A percentile compares a stretch with the other conserved stretches of the same genome.
phyloP scores from a whole-genome alignment of 2,888 invertebrate species.

The Incurvaria masculella region DNA sequence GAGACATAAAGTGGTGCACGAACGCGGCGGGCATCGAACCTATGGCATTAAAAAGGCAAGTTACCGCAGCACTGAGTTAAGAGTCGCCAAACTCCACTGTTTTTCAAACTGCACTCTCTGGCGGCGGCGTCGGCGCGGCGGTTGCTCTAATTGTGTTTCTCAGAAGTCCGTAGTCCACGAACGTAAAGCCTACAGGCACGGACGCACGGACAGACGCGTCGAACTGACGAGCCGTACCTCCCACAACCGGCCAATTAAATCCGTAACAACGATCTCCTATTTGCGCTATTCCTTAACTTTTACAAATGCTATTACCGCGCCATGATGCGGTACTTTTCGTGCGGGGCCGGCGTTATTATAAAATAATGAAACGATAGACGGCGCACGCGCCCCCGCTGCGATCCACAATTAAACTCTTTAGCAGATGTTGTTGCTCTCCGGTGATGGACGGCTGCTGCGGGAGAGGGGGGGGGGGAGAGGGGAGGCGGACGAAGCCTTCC shows the following conservation, averaged over 20 bases:
- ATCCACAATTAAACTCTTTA: conserved; percentile 53
- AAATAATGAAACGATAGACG: conserved; percentile 53
- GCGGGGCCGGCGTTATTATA: conserved; percentile 51
- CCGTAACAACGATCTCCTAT: not conserved
- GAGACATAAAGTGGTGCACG: too few species aligned
- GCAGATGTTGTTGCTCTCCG: conserved; percentile 14
- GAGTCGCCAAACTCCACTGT: too few species aligned
- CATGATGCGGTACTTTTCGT: conserved; percentile 46
- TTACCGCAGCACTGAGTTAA: too few species aligned
- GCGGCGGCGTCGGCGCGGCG: too few species aligned
- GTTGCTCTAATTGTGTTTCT: too few species aligned
- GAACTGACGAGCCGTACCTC: not conserved
- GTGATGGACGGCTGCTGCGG: not conserved
- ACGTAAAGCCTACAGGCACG: too few species aligned
- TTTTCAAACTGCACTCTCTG: too few species aligned
- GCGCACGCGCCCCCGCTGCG: conserved; percentile 36
- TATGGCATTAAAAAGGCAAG: too few species aligned
- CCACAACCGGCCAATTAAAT: not conserved
- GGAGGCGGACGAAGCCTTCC: too few species aligned
- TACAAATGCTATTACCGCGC: conserved; percentile 22
- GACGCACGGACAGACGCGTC: too few species aligned
- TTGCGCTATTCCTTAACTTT: not conserved
- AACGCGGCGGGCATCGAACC: too few species aligned
- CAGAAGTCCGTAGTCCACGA: too few species aligned
- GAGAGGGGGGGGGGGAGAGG: not conserved